Evolutionary conservation across 2,797 vertebrate species (phyloP).

Genomic region (Masticophis lateralis): DNA sequence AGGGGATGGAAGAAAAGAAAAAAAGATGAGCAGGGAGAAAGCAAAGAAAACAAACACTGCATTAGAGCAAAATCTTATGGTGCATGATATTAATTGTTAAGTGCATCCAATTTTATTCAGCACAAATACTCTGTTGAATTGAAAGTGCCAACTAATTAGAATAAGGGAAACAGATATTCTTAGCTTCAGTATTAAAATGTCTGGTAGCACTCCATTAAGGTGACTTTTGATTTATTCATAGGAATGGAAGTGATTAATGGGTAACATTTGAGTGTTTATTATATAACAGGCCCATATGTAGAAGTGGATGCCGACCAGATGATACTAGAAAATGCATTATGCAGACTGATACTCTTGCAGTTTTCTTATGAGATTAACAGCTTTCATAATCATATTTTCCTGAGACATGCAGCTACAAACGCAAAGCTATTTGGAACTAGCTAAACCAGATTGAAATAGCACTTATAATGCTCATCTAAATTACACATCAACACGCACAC

Average conservation of each 20-base stretch:
- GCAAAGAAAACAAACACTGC: constrained; percentile 18
- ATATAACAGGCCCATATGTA: constrained; percentile 13
- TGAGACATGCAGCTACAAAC: neutral
- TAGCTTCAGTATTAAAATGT: constrained; percentile 14
- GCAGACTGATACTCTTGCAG: neutral
- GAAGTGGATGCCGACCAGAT: constrained; percentile 17
- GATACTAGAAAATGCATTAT: constrained; percentile 26
- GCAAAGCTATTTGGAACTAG: neutral
- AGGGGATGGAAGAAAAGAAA: constrained; percentile 12
- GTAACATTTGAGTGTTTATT: constrained; percentile 24
- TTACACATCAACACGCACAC: neutral
- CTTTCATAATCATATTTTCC: neutral
- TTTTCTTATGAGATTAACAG: constrained; percentile 13
- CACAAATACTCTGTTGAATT: constrained; percentile 26
- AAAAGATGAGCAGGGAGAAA: constrained; percentile 39
- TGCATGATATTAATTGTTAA: neutral
- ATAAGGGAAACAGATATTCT: constrained; percentile 10
- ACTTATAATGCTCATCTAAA: neutral
- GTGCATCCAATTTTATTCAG: constrained; percentile 23
- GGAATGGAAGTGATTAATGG: constrained; percentile 26
- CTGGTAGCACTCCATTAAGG: constrained; percentile 9
- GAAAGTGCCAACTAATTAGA: constrained; percentile 30
- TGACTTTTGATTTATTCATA: constrained; percentile 23
- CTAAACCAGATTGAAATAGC: neutral
- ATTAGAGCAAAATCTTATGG: constrained; percentile 5